Evolutionary conservation across 37 sponge, comb jelly and placozoan genomes (phyloP).

Genomic region (Theonella swinhoei): DNA sequence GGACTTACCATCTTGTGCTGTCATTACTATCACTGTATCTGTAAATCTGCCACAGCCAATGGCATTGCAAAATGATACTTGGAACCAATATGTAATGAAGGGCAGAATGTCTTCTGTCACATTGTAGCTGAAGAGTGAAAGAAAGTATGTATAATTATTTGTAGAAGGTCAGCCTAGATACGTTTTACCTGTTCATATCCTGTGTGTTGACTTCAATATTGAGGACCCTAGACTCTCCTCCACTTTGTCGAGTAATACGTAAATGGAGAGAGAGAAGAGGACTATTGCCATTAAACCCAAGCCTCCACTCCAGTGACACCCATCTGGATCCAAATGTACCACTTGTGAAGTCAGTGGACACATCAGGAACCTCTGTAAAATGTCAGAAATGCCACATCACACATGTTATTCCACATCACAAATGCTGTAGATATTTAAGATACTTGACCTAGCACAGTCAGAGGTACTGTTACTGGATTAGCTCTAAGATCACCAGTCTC

Average conservation of each 20-base stretch:
- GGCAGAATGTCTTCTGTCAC: conserved; percentile 44
- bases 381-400: too few species aligned
- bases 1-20: conserved; percentile 56
- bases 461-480: conserved; percentile 15
- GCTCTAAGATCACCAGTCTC: conserved; percentile 10
- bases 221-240: too few species aligned
- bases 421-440: too few species aligned
- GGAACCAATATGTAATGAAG: conserved; percentile 58
- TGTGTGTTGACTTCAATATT: too few species aligned
- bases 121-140: conserved; percentile 10
- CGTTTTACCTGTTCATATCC: too few species aligned
- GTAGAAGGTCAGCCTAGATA: too few species aligned
- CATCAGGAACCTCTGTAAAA: conserved; percentile 64
- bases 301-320: conserved; percentile 46
- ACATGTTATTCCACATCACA: too few species aligned
- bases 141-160: too few species aligned
- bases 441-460: conserved; percentile 61
- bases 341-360: conserved; percentile 30
- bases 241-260: too few species aligned
- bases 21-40: conserved; percentile 11
- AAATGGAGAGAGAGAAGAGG: too few species aligned
- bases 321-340: conserved; percentile 4
- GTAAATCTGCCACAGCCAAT: conserved; percentile 55
- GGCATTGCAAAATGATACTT: conserved; percentile 49
- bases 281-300: conserved; percentile 68